These are phyloP conservation scores for Drosophila mimica DNA, from an alignment of 2,888 invertebrate species.

Conservation along the genomic window DNA sequence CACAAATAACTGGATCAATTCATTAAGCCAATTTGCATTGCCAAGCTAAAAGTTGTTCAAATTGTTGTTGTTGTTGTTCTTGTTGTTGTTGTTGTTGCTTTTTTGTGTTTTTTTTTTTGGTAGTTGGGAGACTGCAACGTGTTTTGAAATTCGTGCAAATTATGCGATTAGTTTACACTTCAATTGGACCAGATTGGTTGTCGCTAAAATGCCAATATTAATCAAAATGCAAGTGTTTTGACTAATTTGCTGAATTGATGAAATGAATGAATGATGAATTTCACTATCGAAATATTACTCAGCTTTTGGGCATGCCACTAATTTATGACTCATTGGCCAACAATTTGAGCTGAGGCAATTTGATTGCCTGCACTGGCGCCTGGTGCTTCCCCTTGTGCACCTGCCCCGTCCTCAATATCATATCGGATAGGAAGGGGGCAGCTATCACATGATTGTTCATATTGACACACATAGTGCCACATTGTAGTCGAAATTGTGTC, in stretches of 20 bases:
- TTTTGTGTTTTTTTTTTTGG: conserved; percentile 18
- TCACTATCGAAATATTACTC: conserved; percentile 18
- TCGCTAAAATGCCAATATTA: conserved; percentile 46
- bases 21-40: conserved; percentile 67
- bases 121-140: conserved; percentile 42
- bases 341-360: conserved; percentile 2
- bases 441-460: conserved; percentile 55
- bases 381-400: conserved; percentile 27
- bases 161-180: conserved; percentile 67
- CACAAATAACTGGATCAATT: conserved; percentile 68
- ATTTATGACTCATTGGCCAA: conserved; percentile 50
- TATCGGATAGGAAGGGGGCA: conserved; percentile 46
- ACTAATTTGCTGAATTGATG: conserved; percentile 20
- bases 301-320: conserved; percentile 8
- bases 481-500: conserved; percentile 64
- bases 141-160: conserved; percentile 67
- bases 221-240: conserved; percentile 32
- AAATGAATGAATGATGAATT: no score
- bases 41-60: conserved; percentile 59
- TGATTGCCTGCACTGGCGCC: conserved; percentile 41
- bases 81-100: conserved; percentile 8
- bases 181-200: conserved; percentile 34
- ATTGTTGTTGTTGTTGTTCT: conserved; percentile 29
- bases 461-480: conserved; percentile 40
- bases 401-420: conserved; percentile 53